Conservation (phyloP, 2,113 vertebrate genomes). For the Elephantulus edwardii region DNA sequence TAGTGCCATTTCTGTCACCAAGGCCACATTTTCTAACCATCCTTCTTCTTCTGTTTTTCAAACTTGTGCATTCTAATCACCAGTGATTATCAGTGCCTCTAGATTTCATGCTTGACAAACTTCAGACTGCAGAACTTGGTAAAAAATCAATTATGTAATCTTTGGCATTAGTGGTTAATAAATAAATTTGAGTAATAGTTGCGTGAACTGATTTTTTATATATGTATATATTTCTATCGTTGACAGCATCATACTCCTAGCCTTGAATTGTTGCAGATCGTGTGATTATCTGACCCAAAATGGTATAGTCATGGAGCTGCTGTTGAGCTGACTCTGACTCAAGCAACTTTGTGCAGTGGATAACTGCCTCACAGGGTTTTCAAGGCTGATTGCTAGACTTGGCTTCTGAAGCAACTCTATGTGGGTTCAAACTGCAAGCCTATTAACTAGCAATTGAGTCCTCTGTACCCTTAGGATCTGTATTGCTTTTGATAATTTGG, state of each 20-base stretch:
- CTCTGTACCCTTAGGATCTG: background rate
- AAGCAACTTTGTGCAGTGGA: background rate
- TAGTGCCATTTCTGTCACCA: no score
- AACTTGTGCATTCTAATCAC: no score
- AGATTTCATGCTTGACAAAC: no score
- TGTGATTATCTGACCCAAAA: background rate
- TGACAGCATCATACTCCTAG: background rate
- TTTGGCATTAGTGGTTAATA: background rate
- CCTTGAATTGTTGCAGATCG: background rate
- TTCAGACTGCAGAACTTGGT: no score
- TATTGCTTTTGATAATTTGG: background rate
- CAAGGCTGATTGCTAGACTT: background rate
- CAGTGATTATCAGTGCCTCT: no score
- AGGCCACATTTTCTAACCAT: no score
- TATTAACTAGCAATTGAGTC: background rate
- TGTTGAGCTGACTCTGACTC: background rate
- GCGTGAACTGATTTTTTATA: background rate
- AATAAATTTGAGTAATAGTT: background rate
- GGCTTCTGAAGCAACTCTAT: background rate
- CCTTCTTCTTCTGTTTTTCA: no score
- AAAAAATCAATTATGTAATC: background rate
- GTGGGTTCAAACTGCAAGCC: background rate
- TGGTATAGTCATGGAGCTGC: background rate
- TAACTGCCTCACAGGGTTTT: background rate
- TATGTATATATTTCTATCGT: background rate